phyloP scores from a whole-genome alignment of 1,140 invertebrate genomes.

The Periplaneta americana region DNA sequence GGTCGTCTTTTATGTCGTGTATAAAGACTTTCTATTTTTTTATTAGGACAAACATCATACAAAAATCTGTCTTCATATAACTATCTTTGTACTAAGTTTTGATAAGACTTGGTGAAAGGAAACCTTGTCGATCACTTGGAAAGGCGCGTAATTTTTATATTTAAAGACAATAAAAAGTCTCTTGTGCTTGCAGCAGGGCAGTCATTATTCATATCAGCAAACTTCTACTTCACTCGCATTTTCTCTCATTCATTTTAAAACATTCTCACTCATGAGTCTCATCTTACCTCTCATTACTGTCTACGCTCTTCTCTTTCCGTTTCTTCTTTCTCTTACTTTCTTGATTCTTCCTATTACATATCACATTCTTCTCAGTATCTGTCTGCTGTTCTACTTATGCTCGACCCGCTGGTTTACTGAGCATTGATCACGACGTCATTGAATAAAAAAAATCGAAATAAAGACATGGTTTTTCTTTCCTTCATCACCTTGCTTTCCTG shows the following conservation, averaged over 20 bases:
- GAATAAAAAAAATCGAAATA: not conserved
- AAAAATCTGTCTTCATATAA: not conserved
- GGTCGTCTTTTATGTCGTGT: not conserved
- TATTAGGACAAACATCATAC: not conserved
- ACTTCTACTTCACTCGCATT: not conserved
- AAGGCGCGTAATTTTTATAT: not conserved
- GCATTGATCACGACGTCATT: not conserved
- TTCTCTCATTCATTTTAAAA: not conserved
- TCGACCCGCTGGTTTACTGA: not conserved
- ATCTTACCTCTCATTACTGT: constrained; percentile 3
- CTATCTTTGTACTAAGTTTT: not conserved
- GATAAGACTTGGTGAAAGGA: not conserved
- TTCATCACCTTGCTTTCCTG: not conserved
- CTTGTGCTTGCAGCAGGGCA: not conserved
- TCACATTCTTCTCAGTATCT: not conserved
- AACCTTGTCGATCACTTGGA: not conserved
- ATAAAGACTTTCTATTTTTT: not conserved
- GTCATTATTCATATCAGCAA: not conserved
- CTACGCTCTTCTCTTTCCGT: not conserved
- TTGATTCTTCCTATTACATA: constrained; percentile 1
- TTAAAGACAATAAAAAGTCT: not conserved
- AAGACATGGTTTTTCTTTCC: not conserved
- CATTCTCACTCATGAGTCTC: not conserved
- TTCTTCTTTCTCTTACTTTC: not conserved
- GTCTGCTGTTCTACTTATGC: not conserved